Base-by-base conservation (phyloP, 2,113 vertebrate species). In the Tragelaphus imberbis region DNA sequence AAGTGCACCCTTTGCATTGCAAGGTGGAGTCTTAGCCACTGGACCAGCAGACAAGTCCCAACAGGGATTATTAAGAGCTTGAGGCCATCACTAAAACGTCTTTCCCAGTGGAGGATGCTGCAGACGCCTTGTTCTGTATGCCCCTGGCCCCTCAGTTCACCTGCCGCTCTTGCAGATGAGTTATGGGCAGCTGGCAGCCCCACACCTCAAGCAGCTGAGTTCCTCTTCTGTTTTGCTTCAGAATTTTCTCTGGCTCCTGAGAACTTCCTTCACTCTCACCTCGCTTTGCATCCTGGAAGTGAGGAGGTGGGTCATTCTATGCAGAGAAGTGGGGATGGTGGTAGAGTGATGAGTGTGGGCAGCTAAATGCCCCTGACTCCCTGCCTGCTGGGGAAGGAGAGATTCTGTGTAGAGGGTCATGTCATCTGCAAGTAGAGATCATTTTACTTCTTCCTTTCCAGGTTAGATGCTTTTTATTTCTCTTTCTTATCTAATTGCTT, bases 61-160 rank as follows among this genome's bases (percentile, higher is more conserved):
- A 15, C 65, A n/a, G 61, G 19, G 85, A 86, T 71, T 56, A 79
- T n/a, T 19, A 51, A 77, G 75, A 49, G 36, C 14, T 27, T 40
- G 33, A 65, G 91, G 12, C 53, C 3, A 2, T 47, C 12, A 11
- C 17, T 12, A 7, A 49, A 14, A 27, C 17, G 47, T 59, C 27
- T 7, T 53, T 36, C 19, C 6, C 33, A 1, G 59, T 7, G 47
- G 19, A n/a, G 12, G n/a, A 8, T 23, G 71, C 1, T 75, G 63
- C 0, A 1, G 6, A 4, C 3, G 13, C 6, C 84, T 33, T 1
- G 1, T 28, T 17, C 71, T 0, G 0, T 3, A 2, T 19, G 79
- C 56, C 82, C 23, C 5, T 1, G 7, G 4, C 0, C 7, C 59
- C 68, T 21, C 25, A 2, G 19, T n/a, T 40, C 14, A 28, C 59